These are phyloP conservation scores for Phrynosoma blainvillii DNA, from an alignment of 2,113 vertebrate genomes.

Conservation along the genomic window DNA sequence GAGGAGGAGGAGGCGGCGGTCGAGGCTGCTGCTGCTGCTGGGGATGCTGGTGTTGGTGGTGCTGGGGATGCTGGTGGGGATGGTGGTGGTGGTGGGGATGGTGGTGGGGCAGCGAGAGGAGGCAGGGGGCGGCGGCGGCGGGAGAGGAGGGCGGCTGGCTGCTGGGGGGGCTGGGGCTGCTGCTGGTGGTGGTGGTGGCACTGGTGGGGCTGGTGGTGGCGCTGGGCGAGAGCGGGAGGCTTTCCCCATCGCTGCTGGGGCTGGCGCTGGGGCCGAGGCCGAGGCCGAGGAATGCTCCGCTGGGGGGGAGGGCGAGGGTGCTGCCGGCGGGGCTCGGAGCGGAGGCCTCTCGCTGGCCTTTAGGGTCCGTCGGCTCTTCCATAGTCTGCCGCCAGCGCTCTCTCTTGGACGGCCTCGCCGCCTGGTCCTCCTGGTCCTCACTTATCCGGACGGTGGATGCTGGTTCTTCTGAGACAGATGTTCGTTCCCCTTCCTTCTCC, in stretches of 20 bases:
- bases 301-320: no score
- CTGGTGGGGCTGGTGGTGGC: slow-evolving; percentile 73
- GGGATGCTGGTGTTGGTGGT: slow-evolving; percentile 73
- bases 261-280: slow-evolving; percentile 65
- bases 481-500: no score
- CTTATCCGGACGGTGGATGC: neutral
- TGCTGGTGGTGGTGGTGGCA: slow-evolving; percentile 63
- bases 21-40: slow-evolving; percentile 53
- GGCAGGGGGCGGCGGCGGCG: slow-evolving; percentile 56
- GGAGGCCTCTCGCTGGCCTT: slow-evolving; percentile 71
- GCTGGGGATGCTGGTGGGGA: slow-evolving; percentile 57
- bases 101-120: slow-evolving; percentile 69
- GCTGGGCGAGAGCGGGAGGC: slow-evolving; percentile 69
- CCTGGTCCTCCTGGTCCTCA: slow-evolving; percentile 36
- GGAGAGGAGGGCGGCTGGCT: slow-evolving; percentile 80
- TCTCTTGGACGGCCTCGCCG: slow-evolving; percentile 55
- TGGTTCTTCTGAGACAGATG: no score
- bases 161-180: slow-evolving; percentile 85
- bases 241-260: slow-evolving; percentile 68
- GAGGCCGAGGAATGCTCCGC: no score
- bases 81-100: slow-evolving; percentile 67
- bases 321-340: slow-evolving; percentile 76
- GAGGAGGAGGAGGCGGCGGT: slow-evolving; percentile 75
- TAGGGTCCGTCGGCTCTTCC: slow-evolving; percentile 69
- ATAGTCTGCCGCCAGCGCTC: slow-evolving; percentile 66